phyloP scores from a whole-genome alignment of 2,113 vertebrate genomes.

The Nipponia nippon region DNA sequence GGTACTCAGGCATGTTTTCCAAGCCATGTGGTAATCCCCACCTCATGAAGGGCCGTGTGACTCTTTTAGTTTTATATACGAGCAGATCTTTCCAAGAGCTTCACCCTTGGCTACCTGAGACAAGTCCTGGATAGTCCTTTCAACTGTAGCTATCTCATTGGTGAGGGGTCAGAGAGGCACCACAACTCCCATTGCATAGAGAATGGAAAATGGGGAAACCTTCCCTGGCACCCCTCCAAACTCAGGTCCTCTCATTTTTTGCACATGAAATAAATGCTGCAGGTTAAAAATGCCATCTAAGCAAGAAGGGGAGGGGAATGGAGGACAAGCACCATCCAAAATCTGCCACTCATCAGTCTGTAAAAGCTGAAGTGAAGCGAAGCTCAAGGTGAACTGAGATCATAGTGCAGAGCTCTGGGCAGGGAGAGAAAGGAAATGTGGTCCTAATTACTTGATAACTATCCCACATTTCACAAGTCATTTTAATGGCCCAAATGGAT shows the following conservation, averaged over 20 bases:
- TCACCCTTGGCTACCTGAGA: background rate
- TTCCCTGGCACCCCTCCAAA: background rate
- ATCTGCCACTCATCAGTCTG: accelerated
- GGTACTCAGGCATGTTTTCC: background rate
- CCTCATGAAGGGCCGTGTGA: background rate
- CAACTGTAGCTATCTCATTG: background rate
- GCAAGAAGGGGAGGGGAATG: background rate
- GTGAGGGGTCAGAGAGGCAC: background rate
- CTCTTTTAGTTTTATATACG: background rate
- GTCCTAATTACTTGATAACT: conserved; percentile 56
- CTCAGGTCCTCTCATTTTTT: background rate
- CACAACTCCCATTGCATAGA: background rate
- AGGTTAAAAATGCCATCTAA: background rate
- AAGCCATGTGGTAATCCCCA: background rate
- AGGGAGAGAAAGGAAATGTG: conserved; percentile 20
- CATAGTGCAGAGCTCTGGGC: background rate
- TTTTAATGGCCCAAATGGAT: conserved; percentile 38
- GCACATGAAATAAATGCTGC: background rate
- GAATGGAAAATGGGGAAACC: background rate
- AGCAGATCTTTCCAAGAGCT: background rate
- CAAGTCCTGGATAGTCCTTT: background rate
- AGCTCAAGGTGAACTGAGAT: background rate
- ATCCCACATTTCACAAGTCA: conserved; percentile 43
- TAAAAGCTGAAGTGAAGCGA: background rate
- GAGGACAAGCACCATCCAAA: background rate